Conservation (phyloP, 2,797 vertebrate genomes). For the Malurus leucopterus region DNA sequence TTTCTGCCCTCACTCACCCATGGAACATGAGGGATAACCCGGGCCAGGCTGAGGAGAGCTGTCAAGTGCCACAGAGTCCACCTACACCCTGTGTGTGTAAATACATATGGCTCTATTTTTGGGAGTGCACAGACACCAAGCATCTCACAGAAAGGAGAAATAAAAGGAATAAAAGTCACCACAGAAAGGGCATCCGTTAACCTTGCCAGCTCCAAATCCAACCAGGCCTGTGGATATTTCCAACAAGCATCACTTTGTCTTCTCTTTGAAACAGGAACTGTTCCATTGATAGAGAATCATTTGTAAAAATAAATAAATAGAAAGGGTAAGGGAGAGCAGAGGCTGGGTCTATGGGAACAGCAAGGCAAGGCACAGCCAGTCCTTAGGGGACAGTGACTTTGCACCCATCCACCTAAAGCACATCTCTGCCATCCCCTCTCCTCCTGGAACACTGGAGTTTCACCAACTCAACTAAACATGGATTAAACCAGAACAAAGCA, state of each 20-base stretch:
- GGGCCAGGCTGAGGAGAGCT: neutral
- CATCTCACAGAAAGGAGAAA: neutral
- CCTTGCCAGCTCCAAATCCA: neutral
- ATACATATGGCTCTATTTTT: conserved; percentile 17
- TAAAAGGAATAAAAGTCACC: neutral
- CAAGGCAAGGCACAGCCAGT: neutral
- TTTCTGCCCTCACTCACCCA: neutral
- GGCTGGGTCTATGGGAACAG: neutral
- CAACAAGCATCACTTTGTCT: neutral
- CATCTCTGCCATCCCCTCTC: neutral
- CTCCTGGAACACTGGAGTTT: neutral
- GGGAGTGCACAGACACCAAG: neutral
- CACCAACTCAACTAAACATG: neutral
- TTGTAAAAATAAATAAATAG: neutral
- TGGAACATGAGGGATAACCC: neutral
- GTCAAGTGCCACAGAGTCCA: neutral
- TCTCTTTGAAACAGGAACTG: neutral
- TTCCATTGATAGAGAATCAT: neutral
- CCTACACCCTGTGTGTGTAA: neutral
- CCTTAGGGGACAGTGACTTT: neutral
- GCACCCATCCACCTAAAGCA: neutral
- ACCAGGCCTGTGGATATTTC: rapidly evolving
- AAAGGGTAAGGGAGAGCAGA: neutral
- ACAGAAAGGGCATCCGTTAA: neutral
- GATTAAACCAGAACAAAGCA: neutral